A percentile compares a stretch with the other conserved stretches of the same genome.
These are phyloP conservation scores for Eumerus sabulonum DNA, from an alignment of 2,888 invertebrate genomes.

Conservation along the genomic window DNA sequence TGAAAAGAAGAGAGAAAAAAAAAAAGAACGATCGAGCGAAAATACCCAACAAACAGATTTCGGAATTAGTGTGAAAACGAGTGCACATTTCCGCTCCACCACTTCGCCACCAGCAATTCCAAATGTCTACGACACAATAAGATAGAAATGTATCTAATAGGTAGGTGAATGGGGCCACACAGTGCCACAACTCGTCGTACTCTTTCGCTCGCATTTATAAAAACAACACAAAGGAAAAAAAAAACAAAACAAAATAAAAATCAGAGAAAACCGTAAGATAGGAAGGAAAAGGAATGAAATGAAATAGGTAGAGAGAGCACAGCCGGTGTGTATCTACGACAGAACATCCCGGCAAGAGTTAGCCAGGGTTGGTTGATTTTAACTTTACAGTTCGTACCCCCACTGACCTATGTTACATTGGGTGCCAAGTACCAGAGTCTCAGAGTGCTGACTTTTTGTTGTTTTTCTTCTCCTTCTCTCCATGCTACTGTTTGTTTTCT, in stretches of 20 bases:
- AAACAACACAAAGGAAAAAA: conserved; percentile 31
- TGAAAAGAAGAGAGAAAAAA: background rate
- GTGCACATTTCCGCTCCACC: conserved; percentile 64
- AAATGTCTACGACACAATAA: conserved; percentile 47
- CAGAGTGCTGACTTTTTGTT: conserved; percentile 70
- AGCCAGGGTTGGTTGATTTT: conserved; percentile 74
- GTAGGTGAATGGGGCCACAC: conserved; percentile 63
- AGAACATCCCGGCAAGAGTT: conserved; percentile 65
- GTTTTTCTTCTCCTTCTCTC: conserved; percentile 59
- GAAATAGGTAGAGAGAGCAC: conserved; percentile 54
- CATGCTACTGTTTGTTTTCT: background rate
- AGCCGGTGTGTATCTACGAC: conserved; percentile 42
- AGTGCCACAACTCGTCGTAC: conserved; percentile 64
- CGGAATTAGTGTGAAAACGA: conserved; percentile 67
- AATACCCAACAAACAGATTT: conserved; percentile 50
- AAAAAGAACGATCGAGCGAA: too few relatives aligned
- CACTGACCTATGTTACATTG: conserved; percentile 70
- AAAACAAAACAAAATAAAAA: conserved; percentile 7
- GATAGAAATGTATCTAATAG: conserved; percentile 68
- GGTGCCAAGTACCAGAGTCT: conserved; percentile 64
- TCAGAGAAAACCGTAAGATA: conserved; percentile 24
- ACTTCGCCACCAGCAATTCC: conserved; percentile 33
- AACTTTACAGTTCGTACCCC: conserved; percentile 70
- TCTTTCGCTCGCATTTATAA: conserved; percentile 65
- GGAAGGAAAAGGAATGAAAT: conserved; percentile 40